phyloP scores from a whole-genome alignment of 2,888 invertebrate genomes.

The Rhogogaster chlorosoma region DNA sequence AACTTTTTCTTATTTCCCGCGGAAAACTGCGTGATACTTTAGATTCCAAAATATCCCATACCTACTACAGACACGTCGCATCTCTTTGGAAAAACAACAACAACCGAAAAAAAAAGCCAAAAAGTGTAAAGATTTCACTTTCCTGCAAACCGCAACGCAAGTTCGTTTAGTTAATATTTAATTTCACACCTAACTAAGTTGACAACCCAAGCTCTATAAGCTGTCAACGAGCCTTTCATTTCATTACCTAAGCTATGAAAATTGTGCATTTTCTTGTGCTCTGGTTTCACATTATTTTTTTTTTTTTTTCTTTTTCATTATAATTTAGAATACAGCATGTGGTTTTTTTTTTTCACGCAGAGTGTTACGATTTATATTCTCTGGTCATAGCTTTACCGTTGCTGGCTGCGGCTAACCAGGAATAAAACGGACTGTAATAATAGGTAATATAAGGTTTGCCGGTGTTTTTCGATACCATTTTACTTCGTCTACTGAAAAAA shows the following conservation, averaged over 20 bases:
- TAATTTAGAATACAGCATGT: slow-evolving; percentile 42
- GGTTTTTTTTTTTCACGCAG: slow-evolving; percentile 1
- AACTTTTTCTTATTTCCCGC: background rate
- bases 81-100: background rate
- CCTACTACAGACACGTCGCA: background rate
- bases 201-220: background rate
- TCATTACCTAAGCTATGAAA: slow-evolving; percentile 63
- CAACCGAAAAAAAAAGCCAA: background rate
- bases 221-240: slow-evolving; percentile 49
- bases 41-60: background rate
- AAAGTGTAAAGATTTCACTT: background rate
- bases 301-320: background rate
- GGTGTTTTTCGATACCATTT: slow-evolving; percentile 15
- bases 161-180: slow-evolving; percentile 1
- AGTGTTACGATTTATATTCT: slow-evolving; percentile 18
- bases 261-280: slow-evolving; percentile 62
- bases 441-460: slow-evolving; percentile 17
- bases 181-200: slow-evolving; percentile 49
- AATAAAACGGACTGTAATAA: slow-evolving; percentile 35
- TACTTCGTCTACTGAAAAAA: background rate
- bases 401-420: slow-evolving; percentile 36
- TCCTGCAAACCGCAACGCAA: slow-evolving; percentile 5
- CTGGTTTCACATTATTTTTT: slow-evolving; percentile 51
- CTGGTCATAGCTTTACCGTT: slow-evolving; percentile 26
- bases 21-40: background rate